Evolutionary conservation across 2,888 invertebrate species (phyloP).

Genomic region (Neocrepidodera transversa): DNA sequence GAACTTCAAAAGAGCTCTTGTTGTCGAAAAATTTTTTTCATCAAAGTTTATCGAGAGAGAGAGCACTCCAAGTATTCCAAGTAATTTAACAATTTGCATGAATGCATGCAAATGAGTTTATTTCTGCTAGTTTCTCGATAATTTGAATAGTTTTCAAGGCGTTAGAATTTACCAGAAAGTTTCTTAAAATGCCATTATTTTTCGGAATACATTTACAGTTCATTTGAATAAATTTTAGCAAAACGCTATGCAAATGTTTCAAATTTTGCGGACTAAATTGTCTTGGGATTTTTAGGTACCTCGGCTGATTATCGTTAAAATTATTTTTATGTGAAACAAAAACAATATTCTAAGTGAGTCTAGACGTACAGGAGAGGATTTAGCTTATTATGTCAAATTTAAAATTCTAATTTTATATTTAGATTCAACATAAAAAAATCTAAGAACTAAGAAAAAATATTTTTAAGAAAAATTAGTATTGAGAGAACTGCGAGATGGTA

Average conservation of each 20-base stretch:
- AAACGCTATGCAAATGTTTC: conserved; percentile 43
- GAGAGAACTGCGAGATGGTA: too few relatives aligned
- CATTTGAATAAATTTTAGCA: conserved; percentile 43
- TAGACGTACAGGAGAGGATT: conserved; percentile 26
- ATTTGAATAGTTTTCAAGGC: conserved; percentile 37
- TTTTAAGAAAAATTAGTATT: too few relatives aligned
- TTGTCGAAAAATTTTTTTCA: not conserved
- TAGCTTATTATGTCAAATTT: too few relatives aligned
- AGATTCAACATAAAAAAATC: too few relatives aligned
- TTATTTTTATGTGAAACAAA: conserved; percentile 21
- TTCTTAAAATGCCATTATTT: conserved; percentile 38
- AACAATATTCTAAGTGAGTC: conserved; percentile 39
- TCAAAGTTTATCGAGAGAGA: conserved; percentile 1
- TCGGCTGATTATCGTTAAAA: conserved; percentile 15
- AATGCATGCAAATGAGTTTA: conserved; percentile 34
- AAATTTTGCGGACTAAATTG: conserved; percentile 11
- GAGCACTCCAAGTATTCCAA: conserved; percentile 10
- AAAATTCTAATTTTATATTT: too few relatives aligned
- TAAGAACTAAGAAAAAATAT: too few relatives aligned
- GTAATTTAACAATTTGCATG: conserved; percentile 36
- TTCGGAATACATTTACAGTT: conserved; percentile 40
- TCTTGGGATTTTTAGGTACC: conserved; percentile 20
- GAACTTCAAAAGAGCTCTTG: not conserved
- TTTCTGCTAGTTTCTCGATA: conserved; percentile 29
- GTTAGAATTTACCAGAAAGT: conserved; percentile 30